phyloP scores from a whole-genome alignment of 2,797 vertebrate genomes.

The Pseudocheirus occidentalis region DNA sequence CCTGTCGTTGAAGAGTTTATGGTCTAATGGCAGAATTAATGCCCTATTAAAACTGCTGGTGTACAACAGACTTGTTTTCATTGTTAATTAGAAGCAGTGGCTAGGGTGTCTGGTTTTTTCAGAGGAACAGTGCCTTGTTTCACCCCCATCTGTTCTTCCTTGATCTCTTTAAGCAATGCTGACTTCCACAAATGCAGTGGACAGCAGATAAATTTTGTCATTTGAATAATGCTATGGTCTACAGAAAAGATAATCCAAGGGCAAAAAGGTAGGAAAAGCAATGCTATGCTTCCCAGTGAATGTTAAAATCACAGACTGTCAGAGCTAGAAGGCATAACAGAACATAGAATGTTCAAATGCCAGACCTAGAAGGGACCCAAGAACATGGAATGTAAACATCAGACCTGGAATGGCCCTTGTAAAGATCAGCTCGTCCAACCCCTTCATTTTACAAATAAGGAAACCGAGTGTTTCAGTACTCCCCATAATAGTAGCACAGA shows the following conservation, averaged over 20 bases:
- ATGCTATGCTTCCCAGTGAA: neutral
- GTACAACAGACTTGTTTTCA: neutral
- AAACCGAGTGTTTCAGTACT: neutral
- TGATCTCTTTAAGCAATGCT: neutral
- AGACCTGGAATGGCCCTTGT: neutral
- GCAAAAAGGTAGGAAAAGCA: neutral
- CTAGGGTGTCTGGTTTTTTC: neutral
- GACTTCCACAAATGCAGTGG: neutral
- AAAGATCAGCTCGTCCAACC: neutral
- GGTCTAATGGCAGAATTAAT: neutral
- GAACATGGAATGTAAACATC: neutral
- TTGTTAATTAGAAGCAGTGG: neutral
- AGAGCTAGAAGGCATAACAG: neutral
- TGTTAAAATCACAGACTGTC: neutral
- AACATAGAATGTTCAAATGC: neutral
- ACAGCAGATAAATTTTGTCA: neutral
- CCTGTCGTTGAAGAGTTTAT: neutral
- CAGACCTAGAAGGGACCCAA: neutral
- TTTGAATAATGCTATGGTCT: neutral
- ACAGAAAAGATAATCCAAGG: neutral
- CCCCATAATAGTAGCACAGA: neutral
- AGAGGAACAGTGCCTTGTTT: neutral
- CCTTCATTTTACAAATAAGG: neutral
- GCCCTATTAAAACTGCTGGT: neutral
- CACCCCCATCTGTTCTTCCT: neutral